Base-by-base conservation (phyloP, 2,888 invertebrate genomes). In the Tenthredo mesomela region DNA sequence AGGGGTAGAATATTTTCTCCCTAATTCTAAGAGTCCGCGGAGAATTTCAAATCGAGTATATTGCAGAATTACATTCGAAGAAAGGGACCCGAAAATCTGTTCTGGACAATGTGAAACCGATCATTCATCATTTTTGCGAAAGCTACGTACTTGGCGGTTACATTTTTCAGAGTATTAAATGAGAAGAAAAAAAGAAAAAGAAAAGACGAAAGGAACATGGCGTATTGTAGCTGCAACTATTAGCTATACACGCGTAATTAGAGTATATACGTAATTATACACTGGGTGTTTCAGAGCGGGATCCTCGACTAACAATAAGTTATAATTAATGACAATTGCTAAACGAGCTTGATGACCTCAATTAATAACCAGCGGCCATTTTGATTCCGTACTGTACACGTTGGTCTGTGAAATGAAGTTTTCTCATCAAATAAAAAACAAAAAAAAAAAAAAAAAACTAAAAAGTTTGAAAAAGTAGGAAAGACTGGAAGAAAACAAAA, bases 241-340 rank as follows among this genome's bases (percentile, higher is more conserved):
- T 21, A 67, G 65, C 67, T 7, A 12, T 37, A 12, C n/a, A n/a
- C n/a, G n/a, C 47, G 33, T 33, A 61, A 61, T 61, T 61, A 61
- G 61, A 61, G 67, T 67, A 67, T 33, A 6, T 18, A 33, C 61
- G 21, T 67, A 67, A 33, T 65, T 65, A 65, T 25, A 50, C 47
- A 50, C 29, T 71, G 71, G 37, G 37, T 10, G n/a, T 18, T 37
- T 37, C 18, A n/a, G n/a, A 71, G 70, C 70, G 70, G 25, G 73
- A 43, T 21, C 15, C 77, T 54, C 54, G 47, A 50, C 77, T 77
- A 54, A 77, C 77, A 43, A 73, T 43, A 73, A 73, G 25, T 77
- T 77, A 88, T 88, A 89, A 89, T 90, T 90, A 89, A 90, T 89
- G 88, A 89, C 89, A 90, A 91, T 90, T 90, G 90, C 89, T 90